A percentile compares a stretch with the other conserved stretches of the same genome.
Evolutionary conservation across 2,113 vertebrate genomes (phyloP).

Genomic region (Peromyscus polionotus): DNA sequence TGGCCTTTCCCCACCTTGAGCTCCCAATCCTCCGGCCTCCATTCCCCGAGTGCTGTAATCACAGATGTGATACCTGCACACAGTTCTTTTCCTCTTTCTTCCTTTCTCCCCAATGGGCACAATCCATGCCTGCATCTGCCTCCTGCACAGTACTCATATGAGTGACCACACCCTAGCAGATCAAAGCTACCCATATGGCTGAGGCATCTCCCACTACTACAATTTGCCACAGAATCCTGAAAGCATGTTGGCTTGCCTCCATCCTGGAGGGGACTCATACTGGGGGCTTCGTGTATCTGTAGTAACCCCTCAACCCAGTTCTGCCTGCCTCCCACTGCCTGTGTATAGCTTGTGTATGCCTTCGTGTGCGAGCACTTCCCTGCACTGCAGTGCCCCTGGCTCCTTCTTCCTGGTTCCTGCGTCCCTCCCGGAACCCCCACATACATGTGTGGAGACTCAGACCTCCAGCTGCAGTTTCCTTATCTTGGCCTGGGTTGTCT

Average conservation of each 20-base stretch:
- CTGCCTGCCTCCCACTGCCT: background rate
- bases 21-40: background rate
- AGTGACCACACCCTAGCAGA: background rate
- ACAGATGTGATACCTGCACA: too few species aligned
- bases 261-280: background rate
- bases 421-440: background rate
- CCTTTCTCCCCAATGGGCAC: background rate
- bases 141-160: background rate
- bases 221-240: background rate
- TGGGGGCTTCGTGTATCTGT: background rate
- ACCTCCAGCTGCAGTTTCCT: background rate
- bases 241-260: background rate
- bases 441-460: background rate
- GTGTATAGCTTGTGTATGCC: background rate
- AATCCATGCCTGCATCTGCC: background rate
- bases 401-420: background rate
- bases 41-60: too few species aligned
- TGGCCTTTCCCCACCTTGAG: background rate
- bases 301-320: background rate
- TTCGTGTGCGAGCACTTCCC: background rate
- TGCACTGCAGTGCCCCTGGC: background rate
- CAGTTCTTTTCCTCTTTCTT: background rate
- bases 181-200: background rate
- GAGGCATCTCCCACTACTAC: background rate
- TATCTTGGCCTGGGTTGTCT: background rate